Percentiles rank a stretch among this genome's conserved stretches.
Evolutionary conservation across 2,888 invertebrate species (phyloP).

Genomic region (Lottia scabra): DNA sequence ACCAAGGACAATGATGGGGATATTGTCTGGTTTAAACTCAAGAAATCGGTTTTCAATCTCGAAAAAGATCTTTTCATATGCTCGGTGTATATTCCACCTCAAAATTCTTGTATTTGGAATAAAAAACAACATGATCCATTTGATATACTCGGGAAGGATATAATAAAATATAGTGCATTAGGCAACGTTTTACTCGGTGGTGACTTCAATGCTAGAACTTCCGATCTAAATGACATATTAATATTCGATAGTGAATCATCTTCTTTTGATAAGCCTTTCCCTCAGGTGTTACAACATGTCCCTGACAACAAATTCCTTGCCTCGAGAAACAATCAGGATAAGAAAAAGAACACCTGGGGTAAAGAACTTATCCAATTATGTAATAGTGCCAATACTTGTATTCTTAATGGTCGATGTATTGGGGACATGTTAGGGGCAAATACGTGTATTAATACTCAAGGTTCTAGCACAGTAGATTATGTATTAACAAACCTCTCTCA

Average conservation of each 20-base stretch:
- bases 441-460: slow-evolving; percentile 14
- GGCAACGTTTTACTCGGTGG: slow-evolving; percentile 12
- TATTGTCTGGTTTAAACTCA: slow-evolving; percentile 12
- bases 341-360: slow-evolving; percentile 13
- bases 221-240: not conserved
- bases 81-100: slow-evolving; percentile 11
- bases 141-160: slow-evolving; percentile 8
- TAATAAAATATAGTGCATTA: not conserved
- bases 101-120: slow-evolving; percentile 7
- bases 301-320: not conserved
- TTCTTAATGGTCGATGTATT: slow-evolving; percentile 23
- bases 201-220: slow-evolving; percentile 13
- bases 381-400: slow-evolving; percentile 10
- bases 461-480: slow-evolving; percentile 19
- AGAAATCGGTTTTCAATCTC: slow-evolving; percentile 17
- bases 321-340: slow-evolving; percentile 5
- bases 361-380: slow-evolving; percentile 17
- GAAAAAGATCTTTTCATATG: slow-evolving; percentile 18
- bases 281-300: not conserved
- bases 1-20: not conserved
- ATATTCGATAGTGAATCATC: not conserved
- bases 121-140: slow-evolving; percentile 9
- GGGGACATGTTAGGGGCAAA: slow-evolving; percentile 13
- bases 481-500: not conserved
- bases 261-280: not conserved